phyloP scores from a whole-genome alignment of 2,113 vertebrate genomes.

The Notarius lentiginosus region DNA sequence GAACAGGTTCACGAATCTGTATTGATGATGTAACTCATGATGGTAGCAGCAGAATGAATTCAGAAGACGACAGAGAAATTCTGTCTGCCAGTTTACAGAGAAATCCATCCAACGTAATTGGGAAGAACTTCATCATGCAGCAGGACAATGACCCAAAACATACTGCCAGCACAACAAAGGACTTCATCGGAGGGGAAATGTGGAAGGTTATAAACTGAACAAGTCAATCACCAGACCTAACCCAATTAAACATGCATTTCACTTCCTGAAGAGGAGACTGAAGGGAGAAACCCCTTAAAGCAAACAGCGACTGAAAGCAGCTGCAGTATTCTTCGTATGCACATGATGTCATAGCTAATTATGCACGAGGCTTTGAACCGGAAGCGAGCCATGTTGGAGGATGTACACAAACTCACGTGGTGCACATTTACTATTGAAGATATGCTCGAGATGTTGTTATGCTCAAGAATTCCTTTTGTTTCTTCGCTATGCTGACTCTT shows the following conservation, averaged over 20 bases:
- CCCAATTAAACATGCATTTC: background rate
- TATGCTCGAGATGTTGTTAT: too few species aligned
- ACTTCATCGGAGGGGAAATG: too few species aligned
- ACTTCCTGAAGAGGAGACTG: background rate
- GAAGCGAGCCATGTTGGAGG: too few species aligned
- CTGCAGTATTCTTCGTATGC: too few species aligned
- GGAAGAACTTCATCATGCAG: background rate
- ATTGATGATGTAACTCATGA: background rate
- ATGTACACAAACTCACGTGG: too few species aligned
- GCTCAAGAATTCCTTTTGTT: too few species aligned
- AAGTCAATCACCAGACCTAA: background rate
- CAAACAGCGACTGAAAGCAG: too few species aligned
- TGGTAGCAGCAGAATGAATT: background rate
- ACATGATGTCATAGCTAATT: too few species aligned
- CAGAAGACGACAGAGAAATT: background rate
- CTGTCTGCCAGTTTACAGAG: background rate
- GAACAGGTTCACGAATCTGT: background rate
- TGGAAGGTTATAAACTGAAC: background rate
- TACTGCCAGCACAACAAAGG: too few species aligned
- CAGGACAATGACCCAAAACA: background rate
- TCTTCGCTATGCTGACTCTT: too few species aligned
- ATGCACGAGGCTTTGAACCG: too few species aligned
- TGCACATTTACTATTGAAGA: too few species aligned
- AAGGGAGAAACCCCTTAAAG: background rate
- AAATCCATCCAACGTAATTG: background rate